Conservation (phyloP, 2,888 invertebrate genomes). For the Sceliomorpha sp. region DNA sequence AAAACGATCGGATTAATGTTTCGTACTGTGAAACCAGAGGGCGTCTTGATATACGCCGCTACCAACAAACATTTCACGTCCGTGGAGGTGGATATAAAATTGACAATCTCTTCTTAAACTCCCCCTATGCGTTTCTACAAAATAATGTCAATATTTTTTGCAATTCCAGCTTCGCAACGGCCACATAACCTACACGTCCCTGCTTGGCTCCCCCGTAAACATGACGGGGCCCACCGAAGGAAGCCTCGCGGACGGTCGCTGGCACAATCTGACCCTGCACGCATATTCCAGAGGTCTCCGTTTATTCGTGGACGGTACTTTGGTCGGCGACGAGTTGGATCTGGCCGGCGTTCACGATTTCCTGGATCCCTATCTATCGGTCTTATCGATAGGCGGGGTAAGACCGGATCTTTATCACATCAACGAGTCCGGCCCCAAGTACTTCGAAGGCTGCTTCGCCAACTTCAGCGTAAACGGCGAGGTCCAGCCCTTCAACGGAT, state of each 20-base stretch:
- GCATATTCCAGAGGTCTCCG: constrained; percentile 87
- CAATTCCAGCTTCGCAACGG: constrained; percentile 84
- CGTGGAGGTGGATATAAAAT: constrained; percentile 83
- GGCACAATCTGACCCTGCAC: constrained; percentile 93
- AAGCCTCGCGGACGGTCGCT: constrained; percentile 89
- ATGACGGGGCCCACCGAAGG: constrained; percentile 87
- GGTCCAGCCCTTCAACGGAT: constrained; percentile 93
- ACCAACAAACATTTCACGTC: constrained; percentile 93
- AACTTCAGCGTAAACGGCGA: constrained; percentile 94
- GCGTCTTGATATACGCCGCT: constrained; percentile 91
- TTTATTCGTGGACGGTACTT: constrained; percentile 86
- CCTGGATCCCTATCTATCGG: constrained; percentile 92
- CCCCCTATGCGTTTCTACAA: too few species aligned
- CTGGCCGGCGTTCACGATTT: constrained; percentile 94
- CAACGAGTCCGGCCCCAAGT: constrained; percentile 81
- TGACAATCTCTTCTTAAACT: too few species aligned
- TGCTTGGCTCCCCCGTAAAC: constrained; percentile 89
- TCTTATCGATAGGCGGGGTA: constrained; percentile 90
- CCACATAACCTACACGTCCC: constrained; percentile 89
- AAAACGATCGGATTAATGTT: constrained; percentile 91
- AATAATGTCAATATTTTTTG: not conserved
- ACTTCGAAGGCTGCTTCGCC: constrained; percentile 93
- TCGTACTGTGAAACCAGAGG: constrained; percentile 88
- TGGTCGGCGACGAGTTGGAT: constrained; percentile 92
- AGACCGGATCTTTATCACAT: constrained; percentile 83